phyloP scores from a whole-genome alignment of 2,888 invertebrate species.

The Drosophila percnosoma region DNA sequence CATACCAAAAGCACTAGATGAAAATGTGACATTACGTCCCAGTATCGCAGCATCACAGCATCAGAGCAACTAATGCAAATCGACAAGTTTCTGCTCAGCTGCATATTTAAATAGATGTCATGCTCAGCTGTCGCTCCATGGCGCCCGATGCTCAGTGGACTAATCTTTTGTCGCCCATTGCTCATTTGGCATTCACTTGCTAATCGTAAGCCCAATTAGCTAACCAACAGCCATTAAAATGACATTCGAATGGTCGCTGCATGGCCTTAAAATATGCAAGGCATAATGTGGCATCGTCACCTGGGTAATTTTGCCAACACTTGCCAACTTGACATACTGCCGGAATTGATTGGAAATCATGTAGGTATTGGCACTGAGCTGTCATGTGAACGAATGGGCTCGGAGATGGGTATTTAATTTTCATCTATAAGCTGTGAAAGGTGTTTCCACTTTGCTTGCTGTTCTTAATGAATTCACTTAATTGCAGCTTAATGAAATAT shows the following conservation, averaged over 20 bases:
- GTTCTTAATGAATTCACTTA: slow-evolving; percentile 46
- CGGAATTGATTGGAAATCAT: slow-evolving; percentile 43
- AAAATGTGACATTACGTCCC: slow-evolving; percentile 9
- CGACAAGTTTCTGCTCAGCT: slow-evolving; percentile 44
- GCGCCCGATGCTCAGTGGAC: slow-evolving; percentile 13
- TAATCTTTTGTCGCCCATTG: slow-evolving; percentile 26
- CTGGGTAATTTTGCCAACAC: slow-evolving; percentile 40
- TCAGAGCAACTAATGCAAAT: slow-evolving; percentile 32
- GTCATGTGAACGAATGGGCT: slow-evolving; percentile 16
- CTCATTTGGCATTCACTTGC: slow-evolving; percentile 51
- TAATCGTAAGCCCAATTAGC: slow-evolving; percentile 72
- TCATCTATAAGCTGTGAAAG: slow-evolving; percentile 33
- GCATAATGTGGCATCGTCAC: slow-evolving; percentile 61
- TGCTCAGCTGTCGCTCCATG: slow-evolving; percentile 36
- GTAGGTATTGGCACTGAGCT: slow-evolving; percentile 33
- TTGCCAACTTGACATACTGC: background rate
- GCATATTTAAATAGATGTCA: slow-evolving; percentile 41
- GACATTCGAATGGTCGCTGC: slow-evolving; percentile 52
- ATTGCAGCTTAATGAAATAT: slow-evolving; percentile 65
- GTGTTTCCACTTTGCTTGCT: slow-evolving; percentile 31
- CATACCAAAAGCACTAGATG: slow-evolving; percentile 11
- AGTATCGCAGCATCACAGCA: background rate
- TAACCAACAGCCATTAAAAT: slow-evolving; percentile 68
- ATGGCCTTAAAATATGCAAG: slow-evolving; percentile 69
- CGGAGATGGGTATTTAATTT: slow-evolving; percentile 21